Evolutionary conservation across 35 echinoderm and acorn worm genomes (phyloP), one percentile per base, ranked within the genome.

Genomic region (Acanthaster planci): DNA sequence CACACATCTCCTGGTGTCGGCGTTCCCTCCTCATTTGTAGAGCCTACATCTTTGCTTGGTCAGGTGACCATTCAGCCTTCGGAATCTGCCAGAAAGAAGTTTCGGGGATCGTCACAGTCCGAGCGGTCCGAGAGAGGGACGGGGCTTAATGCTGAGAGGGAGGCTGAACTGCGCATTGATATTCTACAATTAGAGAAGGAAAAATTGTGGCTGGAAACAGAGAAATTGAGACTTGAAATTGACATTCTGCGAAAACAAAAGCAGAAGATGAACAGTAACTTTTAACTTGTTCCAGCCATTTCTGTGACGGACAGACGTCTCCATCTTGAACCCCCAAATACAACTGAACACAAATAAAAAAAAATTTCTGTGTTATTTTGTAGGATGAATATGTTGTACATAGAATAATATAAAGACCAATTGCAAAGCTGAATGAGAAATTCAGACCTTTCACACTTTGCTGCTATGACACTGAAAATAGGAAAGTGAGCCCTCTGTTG

Each of bases 181-280:
- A 72, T 72, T 29, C 64, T 72, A 26, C 64, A 72, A 29, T 29
- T 72, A 26, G 64, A 72, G 64, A 72, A 72, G 9, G 64, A 72
- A 0, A 72, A 72, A 72, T 1, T 72, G 64, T 72, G 64, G 64
- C 26, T 72, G 64, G 64, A 72, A 72, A 72, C 64, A 26, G 64
- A 72, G 64, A 72, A 72, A 72, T 29, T 72, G 64, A 26, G 64
- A 72, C 64, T 72, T 12, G 64, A 72, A 34, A 72, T 72, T 72
- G 64, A 72, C 64, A 72, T 72, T 72, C 30, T 72, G 19, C 26
- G 64, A 23, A 72, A 72, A 72, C 18, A 36, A 26, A 72, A 72
- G 15, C 64, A 35, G 34, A 19, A 72, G 34, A 72, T 72, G 26
- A 34, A 72, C 23, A 72, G 34, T 26, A 72, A 72, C 23, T 72